Base-by-base conservation (phyloP, 2,888 invertebrate species). In the Platerodrilus igneus region DNA sequence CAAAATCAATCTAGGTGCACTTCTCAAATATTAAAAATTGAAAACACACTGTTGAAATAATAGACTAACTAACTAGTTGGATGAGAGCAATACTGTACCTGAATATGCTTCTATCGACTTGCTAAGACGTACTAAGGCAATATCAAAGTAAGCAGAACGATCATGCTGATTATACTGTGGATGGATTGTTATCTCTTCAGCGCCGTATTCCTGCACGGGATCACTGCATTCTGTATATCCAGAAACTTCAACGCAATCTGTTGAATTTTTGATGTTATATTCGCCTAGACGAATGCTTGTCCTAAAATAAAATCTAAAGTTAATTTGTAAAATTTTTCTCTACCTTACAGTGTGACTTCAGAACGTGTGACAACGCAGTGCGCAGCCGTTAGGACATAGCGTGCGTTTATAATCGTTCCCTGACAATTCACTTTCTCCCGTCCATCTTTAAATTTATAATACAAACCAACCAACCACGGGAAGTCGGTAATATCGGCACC, bases 121-220 rank as follows among this genome's bases (percentile, higher is more conserved):
- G n/a, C n/a, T n/a, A n/a, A n/a, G n/a, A n/a, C n/a, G n/a, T n/a
- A n/a, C n/a, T n/a, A n/a, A n/a, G n/a, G n/a, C n/a, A n/a, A n/a
- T n/a, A n/a, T n/a, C n/a, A n/a, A n/a, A n/a, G n/a, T n/a, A n/a
- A n/a, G n/a, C n/a, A n/a, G n/a, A n/a, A n/a, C n/a, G n/a, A n/a
- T n/a, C n/a, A n/a, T n/a, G n/a, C n/a, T n/a, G n/a, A n/a, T n/a
- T n/a, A 10, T 19, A 38, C 17, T 26, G 15, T 17, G 33, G 38
- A 21, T 38, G 38, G 6, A 8, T 9, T 32, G 16, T 27, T 27
- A 17, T 20, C 20, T 38, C 14, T 27, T 32, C 38, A 2, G 33
- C 17, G 14, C 21, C 33, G 16, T 25, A 32, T 9, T 4, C 25
- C 5, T n/a, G 23, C 16, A 23, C 18, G 9, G 13, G 15, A 8